These are phyloP conservation scores for Rynchops niger DNA, from an alignment of 2,113 vertebrate genomes.

Conservation along the genomic window DNA sequence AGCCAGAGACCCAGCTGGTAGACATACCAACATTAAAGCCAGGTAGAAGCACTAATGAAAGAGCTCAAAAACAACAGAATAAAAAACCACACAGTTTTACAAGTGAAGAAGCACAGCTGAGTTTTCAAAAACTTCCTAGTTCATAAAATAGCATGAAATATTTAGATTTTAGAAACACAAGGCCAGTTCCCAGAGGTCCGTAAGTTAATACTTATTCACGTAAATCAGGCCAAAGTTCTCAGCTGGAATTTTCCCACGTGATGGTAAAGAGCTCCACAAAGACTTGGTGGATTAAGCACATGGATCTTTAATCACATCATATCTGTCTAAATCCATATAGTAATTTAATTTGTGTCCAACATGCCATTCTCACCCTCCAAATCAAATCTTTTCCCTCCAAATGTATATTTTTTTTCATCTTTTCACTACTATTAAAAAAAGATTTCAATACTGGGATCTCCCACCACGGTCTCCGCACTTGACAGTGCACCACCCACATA, in stretches of 20 bases:
- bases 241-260: background rate
- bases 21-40: background rate
- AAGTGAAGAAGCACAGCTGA: background rate
- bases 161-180: background rate
- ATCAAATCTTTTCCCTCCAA: background rate
- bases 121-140: background rate
- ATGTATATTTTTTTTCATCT: background rate
- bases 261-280: background rate
- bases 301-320: background rate
- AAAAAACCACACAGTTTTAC: background rate
- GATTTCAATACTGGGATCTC: constrained; percentile 15
- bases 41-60: background rate
- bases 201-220: background rate
- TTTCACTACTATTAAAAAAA: background rate
- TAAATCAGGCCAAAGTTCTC: background rate
- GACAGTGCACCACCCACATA: constrained; percentile 4
- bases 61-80: background rate
- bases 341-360: background rate
- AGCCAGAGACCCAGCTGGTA: background rate
- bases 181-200: background rate
- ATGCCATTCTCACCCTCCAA: background rate
- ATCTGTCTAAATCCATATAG: background rate
- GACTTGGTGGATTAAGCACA: background rate
- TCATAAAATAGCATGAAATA: background rate
- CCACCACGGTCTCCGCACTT: constrained; percentile 36